Percentiles rank a stretch among this genome's conserved stretches.
Conservation (phyloP, 2,888 invertebrate species). For the Hedychridium roseum region DNA sequence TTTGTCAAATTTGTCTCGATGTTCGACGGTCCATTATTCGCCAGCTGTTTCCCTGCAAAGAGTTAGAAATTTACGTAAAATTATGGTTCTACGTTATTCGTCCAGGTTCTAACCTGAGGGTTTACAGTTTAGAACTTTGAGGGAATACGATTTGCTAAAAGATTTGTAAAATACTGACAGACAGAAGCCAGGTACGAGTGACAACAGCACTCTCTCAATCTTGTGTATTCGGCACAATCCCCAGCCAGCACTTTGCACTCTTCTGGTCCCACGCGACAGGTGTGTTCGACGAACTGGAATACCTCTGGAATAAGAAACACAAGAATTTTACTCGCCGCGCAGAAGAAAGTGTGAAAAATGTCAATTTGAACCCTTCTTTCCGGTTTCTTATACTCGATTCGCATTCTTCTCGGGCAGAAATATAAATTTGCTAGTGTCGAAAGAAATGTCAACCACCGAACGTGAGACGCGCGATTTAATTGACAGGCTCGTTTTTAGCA, state of each 20-base stretch:
- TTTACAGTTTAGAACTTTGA: too few relatives aligned
- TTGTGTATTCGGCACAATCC: conserved; percentile 72
- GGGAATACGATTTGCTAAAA: too few relatives aligned
- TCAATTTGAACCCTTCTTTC: too few relatives aligned
- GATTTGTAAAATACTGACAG: conserved; percentile 68
- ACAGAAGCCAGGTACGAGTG: conserved; percentile 68
- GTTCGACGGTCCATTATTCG: conserved; percentile 38
- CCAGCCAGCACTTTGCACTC: conserved; percentile 69
- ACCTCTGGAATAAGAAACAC: conserved; percentile 66
- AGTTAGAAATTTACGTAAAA: too few relatives aligned
- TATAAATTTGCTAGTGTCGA: neutral
- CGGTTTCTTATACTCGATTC: neutral
- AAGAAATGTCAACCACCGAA: neutral
- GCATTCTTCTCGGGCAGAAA: neutral
- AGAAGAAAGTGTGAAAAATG: too few relatives aligned
- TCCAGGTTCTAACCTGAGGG: too few relatives aligned
- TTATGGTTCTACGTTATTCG: too few relatives aligned
- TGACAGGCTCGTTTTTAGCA: conserved; percentile 15
- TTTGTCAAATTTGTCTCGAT: conserved; percentile 19
- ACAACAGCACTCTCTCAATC: conserved; percentile 74
- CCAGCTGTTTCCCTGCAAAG: conserved; percentile 56
- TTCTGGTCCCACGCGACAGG: conserved; percentile 71
- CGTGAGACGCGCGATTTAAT: conserved; percentile 14
- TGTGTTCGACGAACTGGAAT: conserved; percentile 74
- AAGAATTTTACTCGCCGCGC: neutral